A percentile compares a stretch with the other conserved stretches of the same genome.
Conservation (phyloP, 1,140 invertebrate genomes). For the Ditylenchus dipsaci region DNA sequence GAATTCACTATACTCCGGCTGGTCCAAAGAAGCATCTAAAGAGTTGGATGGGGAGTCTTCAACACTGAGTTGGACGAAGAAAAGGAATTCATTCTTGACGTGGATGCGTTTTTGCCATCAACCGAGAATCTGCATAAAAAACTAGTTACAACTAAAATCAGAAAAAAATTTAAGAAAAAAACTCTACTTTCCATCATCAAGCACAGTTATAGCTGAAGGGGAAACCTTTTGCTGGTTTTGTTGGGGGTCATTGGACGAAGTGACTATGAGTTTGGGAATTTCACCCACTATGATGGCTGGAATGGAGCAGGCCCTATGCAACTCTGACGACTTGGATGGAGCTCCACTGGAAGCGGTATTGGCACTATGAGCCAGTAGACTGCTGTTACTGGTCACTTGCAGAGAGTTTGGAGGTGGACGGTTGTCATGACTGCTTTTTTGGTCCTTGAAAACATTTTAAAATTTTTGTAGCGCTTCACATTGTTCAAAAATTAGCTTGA, state of each 20-base stretch:
- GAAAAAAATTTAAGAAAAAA: not conserved
- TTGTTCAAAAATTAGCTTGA: no score
- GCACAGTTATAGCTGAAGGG: not conserved
- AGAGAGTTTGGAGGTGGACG: not conserved
- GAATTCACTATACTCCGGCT: not conserved
- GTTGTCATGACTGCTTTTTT: not conserved
- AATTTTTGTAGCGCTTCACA: no score
- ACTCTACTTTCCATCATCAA: not conserved
- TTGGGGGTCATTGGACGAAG: conserved; percentile 29
- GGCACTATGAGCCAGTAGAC: not conserved
- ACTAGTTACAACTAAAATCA: not conserved
- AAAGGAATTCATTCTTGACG: not conserved
- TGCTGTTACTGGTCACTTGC: not conserved
- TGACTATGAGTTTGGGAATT: conserved; percentile 47
- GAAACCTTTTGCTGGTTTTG: not conserved
- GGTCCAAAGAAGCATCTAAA: not conserved
- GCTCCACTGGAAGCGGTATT: not conserved
- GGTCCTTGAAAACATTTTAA: not conserved
- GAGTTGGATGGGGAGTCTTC: not conserved
- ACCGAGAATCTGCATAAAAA: not conserved
- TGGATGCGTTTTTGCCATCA: not conserved
- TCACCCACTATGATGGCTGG: conserved; percentile 49
- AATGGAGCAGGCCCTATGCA: conserved; percentile 46
- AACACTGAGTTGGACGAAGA: not conserved
- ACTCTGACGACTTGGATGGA: conserved; percentile 18